phyloP scores from a whole-genome alignment of 1,140 invertebrate species.

The Teleopsis dalmanni region DNA sequence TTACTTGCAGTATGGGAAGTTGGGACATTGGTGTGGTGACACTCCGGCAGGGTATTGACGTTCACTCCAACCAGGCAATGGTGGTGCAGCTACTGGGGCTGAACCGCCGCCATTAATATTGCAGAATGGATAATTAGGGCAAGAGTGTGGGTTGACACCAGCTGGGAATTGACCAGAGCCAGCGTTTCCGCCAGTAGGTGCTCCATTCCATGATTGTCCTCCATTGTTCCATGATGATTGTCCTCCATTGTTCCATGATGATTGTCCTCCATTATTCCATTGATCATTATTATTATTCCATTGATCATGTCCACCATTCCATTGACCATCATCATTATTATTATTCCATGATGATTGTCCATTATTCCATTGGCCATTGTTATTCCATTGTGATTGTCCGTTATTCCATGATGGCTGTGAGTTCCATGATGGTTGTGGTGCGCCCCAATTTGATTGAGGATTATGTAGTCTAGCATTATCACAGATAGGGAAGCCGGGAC shows the following conservation, averaged over 20 bases:
- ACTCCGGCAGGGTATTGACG: slow-evolving; percentile 46
- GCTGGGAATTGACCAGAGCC: slow-evolving; percentile 43
- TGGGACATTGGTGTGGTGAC: slow-evolving; percentile 42
- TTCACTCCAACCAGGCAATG: slow-evolving; percentile 41
- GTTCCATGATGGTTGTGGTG: slow-evolving; percentile 29
- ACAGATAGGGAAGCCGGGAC: slow-evolving; percentile 43
- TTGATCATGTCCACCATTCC: too few species aligned
- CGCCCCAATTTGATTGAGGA: slow-evolving; percentile 27
- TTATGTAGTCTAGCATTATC: slow-evolving; percentile 43
- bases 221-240: slow-evolving; percentile 11
- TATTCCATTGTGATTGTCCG: slow-evolving; percentile 5
- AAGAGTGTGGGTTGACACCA: slow-evolving; percentile 42
- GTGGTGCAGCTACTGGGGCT: slow-evolving; percentile 26
- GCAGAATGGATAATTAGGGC: slow-evolving; percentile 46
- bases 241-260: slow-evolving; percentile 18
- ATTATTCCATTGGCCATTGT: too few species aligned
- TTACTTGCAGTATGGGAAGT: slow-evolving; percentile 46
- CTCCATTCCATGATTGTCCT: slow-evolving; percentile 17
- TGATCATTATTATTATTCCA: too few species aligned
- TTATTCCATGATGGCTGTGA: slow-evolving; percentile 21
- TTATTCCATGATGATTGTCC: not conserved
- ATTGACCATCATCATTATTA: too few species aligned
- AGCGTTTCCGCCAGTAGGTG: slow-evolving; percentile 25
- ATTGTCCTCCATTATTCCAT: too few species aligned
- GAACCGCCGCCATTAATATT: slow-evolving; percentile 34